Evolutionary conservation across 2,888 invertebrate species (phyloP), one percentile per base, ranked within the genome.

Genomic region (Cheilosia impressa): DNA sequence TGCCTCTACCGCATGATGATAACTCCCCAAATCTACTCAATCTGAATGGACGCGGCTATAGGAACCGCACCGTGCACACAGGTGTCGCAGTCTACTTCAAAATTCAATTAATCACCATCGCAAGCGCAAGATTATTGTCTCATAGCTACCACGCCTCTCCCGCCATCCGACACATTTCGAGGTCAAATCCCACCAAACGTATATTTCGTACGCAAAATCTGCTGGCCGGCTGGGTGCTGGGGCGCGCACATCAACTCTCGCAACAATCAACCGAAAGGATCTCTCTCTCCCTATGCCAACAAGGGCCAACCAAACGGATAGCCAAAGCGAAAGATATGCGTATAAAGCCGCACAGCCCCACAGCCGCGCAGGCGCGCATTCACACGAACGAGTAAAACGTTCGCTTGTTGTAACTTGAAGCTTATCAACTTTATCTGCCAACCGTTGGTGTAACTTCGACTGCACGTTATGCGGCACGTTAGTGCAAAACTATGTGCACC

Each of bases 401-500:
- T 81, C 52, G 81, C 81, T 81, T 81, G 69, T 85, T 85, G 71
- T 71, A 71, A 77, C 45, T 17, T 50, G 53, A 85, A 77, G 81
- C 85, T 85, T 85, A 85, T 85, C 85, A 85, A 76, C 81, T 81
- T 80, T 85, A 85, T 85, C 85, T 85, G 85, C 81, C 85, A 85
- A 85, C 81, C 72, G 77, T 60, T 81, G 85, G 85, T 85, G 85
- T 85, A 77, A 85, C 76, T 76, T 77, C 27, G 53, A 68, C 57
- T 71, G 81, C 81, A 81, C 85, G 85, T 79, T 80, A 80, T 84
- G 80, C 80, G 45, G 66, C 68, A 75, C 84, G 69, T 85, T 85
- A 85, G 85, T 85, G 85, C 85, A 85, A 85, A 85, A 85, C 85
- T 85, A 85, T 85, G 85, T 85, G 85, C 85, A 85, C 72, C 76